Base-by-base conservation (phyloP, 2,113 vertebrate species). In the Etheostoma cragini region DNA sequence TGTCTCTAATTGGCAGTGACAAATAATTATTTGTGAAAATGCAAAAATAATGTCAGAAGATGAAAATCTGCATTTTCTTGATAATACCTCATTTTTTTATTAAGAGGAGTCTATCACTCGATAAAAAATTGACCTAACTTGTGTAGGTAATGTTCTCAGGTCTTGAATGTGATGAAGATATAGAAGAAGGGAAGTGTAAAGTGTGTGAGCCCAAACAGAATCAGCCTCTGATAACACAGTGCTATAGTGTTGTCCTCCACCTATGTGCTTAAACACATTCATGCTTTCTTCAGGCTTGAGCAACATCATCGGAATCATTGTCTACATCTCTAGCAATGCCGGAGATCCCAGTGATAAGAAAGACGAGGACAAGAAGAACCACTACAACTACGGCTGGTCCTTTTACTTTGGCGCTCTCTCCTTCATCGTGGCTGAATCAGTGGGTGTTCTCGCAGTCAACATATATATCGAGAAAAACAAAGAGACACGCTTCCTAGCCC, bases 301-400 rank as follows among this genome's bases (percentile, higher is more conserved):
- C 88, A 99, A 99, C 94, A 99, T 99, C 92, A 99, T 99, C 2
- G 98, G 98, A 80, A 99, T 99, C 93, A 99, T 99, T 30, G 98
- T 99, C 81, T 99, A 98, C 94, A 99, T 99, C 86, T 99, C 98
- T 61, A 99, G 98, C 94, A 99, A 99, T 24, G 96, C 98, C 0
- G 98, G 98, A 0, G 98, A 99, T 88, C 98, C 98, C 13, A 97
- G 97, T 5, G 97, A 99, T 94, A 98, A 99, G 85, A 95, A 97
- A 11, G 97, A 97, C 0, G 98, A 99, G 78, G 98, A 99, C 95
- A 99, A 97, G 89, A 99, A 99, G 91, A 98, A 94, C 94, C 96
- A 97, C 21, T 99, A 99, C 94, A 98, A 95, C 94, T 99, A 99
- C 0, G 98, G 98, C 3, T 99, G 98, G 98, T 99, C 98, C 7